Base-by-base conservation (phyloP, 2,113 vertebrate species). In the Laterallus jamaicensis region DNA sequence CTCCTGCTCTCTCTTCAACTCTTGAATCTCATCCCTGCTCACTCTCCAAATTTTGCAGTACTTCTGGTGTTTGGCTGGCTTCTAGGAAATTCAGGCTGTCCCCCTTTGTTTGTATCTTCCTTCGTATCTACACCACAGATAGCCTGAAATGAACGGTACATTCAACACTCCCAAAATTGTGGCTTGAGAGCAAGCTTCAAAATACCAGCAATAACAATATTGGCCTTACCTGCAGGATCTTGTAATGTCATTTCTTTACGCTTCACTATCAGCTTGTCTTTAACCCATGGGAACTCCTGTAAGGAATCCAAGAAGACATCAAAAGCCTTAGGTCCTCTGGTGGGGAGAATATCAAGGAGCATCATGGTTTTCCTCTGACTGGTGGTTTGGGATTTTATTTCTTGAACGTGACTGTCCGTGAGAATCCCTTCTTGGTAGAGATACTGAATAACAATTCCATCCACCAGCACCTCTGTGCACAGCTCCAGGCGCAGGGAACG, bases 391-490 rank as follows among this genome's bases (percentile, higher is more conserved):
- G 98, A 96, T 96, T 98, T 97, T 95, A 99, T 98, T 92, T 98
- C 98, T 90, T 99, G 98, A 77, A 99, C 92, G 1, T 99, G 98
- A 22, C 94, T 93, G 75, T 98, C 97, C 0, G 98, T 99, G 75
- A 99, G 95, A 80, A 99, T 92, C 18, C 98, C 97, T 97, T 99
- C 99, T 97, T 99, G 99, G 92, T 98, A 99, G 93, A 99, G 98
- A 49, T 99, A 98, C 44, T 99, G 99, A 94, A 99, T 97, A 75
- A 99, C 97, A 10, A 98, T 59, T 56, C 99, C 99, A 11, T 98
- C 98, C 60, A 99, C 98, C 92, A 99, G 90, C 14, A 99, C 98
- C 93, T 99, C 98, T 2, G 98, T 97, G 77, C 98, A 98, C 66
- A 99, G 97, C 39, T 98, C 96, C 80, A 99, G 93, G 14, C 98